Base-by-base conservation (phyloP, 1,140 invertebrate species). In the Eueides isabella region DNA sequence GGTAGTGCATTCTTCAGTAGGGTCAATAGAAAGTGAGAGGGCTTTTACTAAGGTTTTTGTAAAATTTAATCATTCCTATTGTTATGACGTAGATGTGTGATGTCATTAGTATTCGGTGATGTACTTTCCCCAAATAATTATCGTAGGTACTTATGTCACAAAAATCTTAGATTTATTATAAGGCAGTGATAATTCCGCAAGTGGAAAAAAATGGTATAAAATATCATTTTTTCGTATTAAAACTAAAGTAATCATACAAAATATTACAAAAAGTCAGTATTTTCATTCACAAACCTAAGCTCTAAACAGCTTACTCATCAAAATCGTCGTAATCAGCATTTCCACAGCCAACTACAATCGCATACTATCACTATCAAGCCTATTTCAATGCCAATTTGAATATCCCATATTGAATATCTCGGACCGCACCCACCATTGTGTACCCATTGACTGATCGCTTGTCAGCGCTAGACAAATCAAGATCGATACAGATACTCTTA, bases 401-500 rank as follows among this genome's bases (percentile, higher is more conserved):
- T 82, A 82, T 82, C 78, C 82, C 83, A 86, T 86, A 89, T 84
- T 75, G 76, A 82, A 81, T 85, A 87, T 76, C 78, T 76, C 80
- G 72, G 71, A 79, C 83, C 85, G 80, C 84, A 79, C 87, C 88
- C 76, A 76, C 84, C 84, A 90, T 91, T 91, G 86, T 90, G 71
- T 82, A 74, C 73, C 72, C 78, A 79, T 82, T 88, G 85, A 89
- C 87, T 88, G 88, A 91, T 91, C 84, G 84, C 86, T 86, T 90
- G 89, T 90, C 89, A 88, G 85, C 89, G 82, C 68, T 76, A 80
- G 88, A 85, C 89, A 87, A 91, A 91, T 91, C 89, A 86, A 90
- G 89, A 91, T 91, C 85, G 81, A 89, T 89, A 83, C 82, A 71
- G 87, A 91, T 91, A 87, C 86, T 88, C 82, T 85, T 89, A 90